Conservation (phyloP, 2,113 vertebrate genomes). For the Calypte anna region DNA sequence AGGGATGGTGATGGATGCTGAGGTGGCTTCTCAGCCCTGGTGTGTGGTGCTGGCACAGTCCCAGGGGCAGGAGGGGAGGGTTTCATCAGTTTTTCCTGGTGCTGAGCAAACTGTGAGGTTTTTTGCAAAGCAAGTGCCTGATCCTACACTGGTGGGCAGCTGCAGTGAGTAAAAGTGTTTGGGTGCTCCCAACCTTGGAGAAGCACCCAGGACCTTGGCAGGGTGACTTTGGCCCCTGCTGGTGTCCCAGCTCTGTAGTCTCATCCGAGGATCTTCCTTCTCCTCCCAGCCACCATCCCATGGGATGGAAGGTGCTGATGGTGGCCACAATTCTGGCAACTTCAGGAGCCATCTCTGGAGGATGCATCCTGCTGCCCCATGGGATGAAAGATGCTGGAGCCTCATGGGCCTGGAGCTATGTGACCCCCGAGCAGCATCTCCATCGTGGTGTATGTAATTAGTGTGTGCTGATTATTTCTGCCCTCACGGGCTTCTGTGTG, state of each 20-base stretch:
- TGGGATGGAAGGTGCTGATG: rapidly evolving
- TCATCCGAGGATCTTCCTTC: neutral
- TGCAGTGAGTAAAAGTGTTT: no score
- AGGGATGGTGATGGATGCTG: neutral
- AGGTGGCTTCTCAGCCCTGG: neutral
- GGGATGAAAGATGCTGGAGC: neutral
- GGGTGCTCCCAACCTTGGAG: no score
- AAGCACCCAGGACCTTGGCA: neutral
- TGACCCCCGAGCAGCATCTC: neutral
- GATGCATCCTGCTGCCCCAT: rapidly evolving
- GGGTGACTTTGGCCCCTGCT: neutral
- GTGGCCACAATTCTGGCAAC: neutral
- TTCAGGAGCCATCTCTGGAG: rapidly evolving
- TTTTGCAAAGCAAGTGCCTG: no score
- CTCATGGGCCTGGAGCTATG: no score
- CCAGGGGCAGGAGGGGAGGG: rapidly evolving
- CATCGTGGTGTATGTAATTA: neutral
- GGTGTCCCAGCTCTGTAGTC: no score
- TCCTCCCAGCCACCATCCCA: rapidly evolving
- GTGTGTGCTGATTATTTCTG: neutral
- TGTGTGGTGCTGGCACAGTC: neutral
- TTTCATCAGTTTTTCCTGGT: neutral
- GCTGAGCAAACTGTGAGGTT: no score
- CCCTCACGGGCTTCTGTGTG: rapidly evolving
- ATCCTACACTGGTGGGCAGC: no score